Evolutionary conservation across 2,113 vertebrate genomes (phyloP).

Genomic region (Macroglossus sobrinus): DNA sequence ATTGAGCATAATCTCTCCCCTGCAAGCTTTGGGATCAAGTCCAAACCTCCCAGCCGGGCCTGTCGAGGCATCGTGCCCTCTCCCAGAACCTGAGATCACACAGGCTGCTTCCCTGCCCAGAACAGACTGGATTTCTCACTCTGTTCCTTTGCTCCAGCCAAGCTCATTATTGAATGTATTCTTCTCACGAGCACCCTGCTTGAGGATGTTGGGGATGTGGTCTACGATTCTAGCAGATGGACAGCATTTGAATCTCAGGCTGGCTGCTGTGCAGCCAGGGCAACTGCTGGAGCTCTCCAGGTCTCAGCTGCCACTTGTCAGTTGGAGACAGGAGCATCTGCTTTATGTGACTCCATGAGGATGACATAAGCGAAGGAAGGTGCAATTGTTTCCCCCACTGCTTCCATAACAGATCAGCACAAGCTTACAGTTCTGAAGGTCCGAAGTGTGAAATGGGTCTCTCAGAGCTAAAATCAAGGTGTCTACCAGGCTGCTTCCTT

Average conservation of each 20-base stretch:
- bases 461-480: neutral
- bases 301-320: neutral
- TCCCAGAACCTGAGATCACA: neutral
- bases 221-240: neutral
- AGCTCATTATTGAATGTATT: neutral
- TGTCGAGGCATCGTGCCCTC: neutral
- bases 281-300: neutral
- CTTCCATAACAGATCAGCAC: neutral
- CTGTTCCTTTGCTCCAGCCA: neutral
- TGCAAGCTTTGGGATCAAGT: neutral
- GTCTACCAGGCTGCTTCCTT: neutral
- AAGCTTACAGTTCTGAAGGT: neutral
- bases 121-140: neutral
- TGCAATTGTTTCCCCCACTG: no score
- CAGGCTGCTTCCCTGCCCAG: no score
- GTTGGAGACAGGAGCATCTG: neutral
- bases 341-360: neutral
- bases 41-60: neutral
- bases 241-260: neutral
- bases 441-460: neutral
- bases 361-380: neutral
- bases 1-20: neutral
- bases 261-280: neutral
- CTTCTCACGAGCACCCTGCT: neutral
- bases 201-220: neutral